Conservation (phyloP, 1,140 invertebrate species). For the Episyrphus balteatus region DNA sequence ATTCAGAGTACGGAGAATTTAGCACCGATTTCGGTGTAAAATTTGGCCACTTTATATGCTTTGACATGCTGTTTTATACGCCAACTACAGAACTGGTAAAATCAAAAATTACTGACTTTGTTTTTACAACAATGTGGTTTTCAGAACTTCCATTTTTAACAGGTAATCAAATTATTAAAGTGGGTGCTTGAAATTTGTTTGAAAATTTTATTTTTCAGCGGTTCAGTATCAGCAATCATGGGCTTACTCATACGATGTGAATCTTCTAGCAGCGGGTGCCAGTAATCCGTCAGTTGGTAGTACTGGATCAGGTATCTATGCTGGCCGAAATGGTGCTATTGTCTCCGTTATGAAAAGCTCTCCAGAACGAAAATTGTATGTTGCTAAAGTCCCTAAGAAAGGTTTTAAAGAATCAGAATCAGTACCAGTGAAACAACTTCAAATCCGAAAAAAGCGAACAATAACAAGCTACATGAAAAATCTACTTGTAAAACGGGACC, state of each 20-base stretch:
- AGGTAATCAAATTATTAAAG: constrained; percentile 32
- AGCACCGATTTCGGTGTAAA: constrained; percentile 69
- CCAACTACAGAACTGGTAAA: constrained; percentile 38
- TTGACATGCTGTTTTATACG: constrained; percentile 60
- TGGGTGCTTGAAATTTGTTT: not conserved
- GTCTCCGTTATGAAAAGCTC: constrained; percentile 13
- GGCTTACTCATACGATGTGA: constrained; percentile 40
- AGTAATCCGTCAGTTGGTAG: constrained; percentile 27
- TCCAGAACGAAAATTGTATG: constrained; percentile 6
- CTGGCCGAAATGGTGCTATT: constrained; percentile 22
- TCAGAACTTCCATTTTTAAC: constrained; percentile 58
- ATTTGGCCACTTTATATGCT: constrained; percentile 69
- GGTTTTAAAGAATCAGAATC: not conserved
- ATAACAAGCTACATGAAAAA: not conserved
- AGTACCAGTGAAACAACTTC: not conserved
- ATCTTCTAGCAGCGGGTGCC: constrained; percentile 40
- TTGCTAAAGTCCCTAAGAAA: constrained; percentile 37
- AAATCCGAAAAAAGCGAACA: not conserved
- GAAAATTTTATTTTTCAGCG: constrained; percentile 24
- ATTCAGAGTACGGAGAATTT: constrained; percentile 45
- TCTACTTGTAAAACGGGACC: constrained; percentile 1
- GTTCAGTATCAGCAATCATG: constrained; percentile 40
- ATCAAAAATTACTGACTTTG: constrained; percentile 49
- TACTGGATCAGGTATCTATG: constrained; percentile 38
- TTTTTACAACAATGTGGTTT: constrained; percentile 62